Percentiles rank a stretch among this genome's conserved stretches.
phyloP scores from a whole-genome alignment of 2,797 vertebrate genomes.

The Sebastes minor region DNA sequence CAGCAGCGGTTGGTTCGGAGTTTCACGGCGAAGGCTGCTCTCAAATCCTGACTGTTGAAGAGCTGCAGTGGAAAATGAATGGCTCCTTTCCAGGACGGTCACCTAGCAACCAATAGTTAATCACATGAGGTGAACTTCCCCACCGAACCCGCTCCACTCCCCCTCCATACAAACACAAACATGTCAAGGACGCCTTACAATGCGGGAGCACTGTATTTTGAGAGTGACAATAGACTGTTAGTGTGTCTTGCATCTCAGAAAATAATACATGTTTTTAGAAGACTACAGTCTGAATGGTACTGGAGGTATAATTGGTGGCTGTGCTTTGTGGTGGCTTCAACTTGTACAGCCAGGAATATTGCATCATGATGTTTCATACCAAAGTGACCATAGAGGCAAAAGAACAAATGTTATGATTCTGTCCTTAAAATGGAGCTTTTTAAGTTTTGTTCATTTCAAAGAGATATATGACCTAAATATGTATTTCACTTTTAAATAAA shows the following conservation, averaged over 20 bases:
- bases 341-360: no score
- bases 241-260: neutral
- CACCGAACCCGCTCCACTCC: neutral
- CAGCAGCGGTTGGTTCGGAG: constrained; percentile 42
- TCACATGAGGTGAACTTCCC: constrained; percentile 67
- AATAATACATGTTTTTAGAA: neutral
- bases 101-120: constrained; percentile 78
- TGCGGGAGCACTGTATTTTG: neutral
- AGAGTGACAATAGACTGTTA: neutral
- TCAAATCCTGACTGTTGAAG: constrained; percentile 48
- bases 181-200: constrained; percentile 1
- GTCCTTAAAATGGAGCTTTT: neutral
- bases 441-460: neutral
- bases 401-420: neutral
- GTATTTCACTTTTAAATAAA: neutral
- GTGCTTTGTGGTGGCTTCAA: neutral
- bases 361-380: neutral
- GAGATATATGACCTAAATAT: no score
- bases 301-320: neutral
- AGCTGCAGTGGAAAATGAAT: constrained; percentile 46
- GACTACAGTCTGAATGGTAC: neutral
- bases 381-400: neutral
- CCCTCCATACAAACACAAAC: constrained; percentile 17
- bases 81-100: constrained; percentile 62
- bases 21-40: constrained; percentile 42